Percentiles rank a stretch among this genome's conserved stretches.
These are phyloP conservation scores for Synergus umbraculus DNA, from an alignment of 2,888 invertebrate species.

Conservation along the genomic window DNA sequence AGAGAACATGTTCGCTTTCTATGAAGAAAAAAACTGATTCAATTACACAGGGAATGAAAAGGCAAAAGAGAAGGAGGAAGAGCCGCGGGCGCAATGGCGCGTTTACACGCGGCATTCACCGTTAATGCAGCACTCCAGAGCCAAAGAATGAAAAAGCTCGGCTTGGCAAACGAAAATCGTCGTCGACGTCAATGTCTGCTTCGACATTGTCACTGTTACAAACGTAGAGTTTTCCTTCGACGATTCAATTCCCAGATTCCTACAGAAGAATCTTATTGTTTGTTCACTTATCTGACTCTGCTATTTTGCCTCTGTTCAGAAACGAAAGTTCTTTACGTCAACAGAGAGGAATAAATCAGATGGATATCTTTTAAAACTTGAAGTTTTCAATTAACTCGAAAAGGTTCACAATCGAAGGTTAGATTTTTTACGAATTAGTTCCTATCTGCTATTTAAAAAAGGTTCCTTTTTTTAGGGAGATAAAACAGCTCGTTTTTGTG, in stretches of 20 bases:
- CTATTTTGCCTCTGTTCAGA: background rate
- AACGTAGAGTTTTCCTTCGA: background rate
- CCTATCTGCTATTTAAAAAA: no score
- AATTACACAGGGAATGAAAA: conserved; percentile 36
- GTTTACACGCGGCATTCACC: conserved; percentile 26
- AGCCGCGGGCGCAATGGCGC: conserved; percentile 9
- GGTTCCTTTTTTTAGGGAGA: background rate
- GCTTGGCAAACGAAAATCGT: conserved; percentile 1
- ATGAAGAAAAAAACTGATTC: conserved; percentile 12
- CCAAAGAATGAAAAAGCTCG: conserved; percentile 7
- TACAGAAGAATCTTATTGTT: conserved; percentile 7
- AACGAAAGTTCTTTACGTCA: background rate
- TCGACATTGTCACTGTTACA: conserved; percentile 3
- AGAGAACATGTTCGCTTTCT: conserved; percentile 34
- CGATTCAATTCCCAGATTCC: conserved; percentile 6
- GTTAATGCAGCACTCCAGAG: conserved; percentile 6
- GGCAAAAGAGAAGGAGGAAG: conserved; percentile 10
- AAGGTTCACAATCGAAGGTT: no score
- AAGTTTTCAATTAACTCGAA: background rate
- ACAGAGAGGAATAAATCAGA: background rate
- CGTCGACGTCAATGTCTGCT: background rate
- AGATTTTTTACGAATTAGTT: no score
- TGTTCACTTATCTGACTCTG: conserved; percentile 5
- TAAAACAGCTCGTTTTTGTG: background rate
- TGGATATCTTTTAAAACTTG: background rate